Conservation (phyloP, 1,140 invertebrate genomes). For the Heliothis subflexa region DNA sequence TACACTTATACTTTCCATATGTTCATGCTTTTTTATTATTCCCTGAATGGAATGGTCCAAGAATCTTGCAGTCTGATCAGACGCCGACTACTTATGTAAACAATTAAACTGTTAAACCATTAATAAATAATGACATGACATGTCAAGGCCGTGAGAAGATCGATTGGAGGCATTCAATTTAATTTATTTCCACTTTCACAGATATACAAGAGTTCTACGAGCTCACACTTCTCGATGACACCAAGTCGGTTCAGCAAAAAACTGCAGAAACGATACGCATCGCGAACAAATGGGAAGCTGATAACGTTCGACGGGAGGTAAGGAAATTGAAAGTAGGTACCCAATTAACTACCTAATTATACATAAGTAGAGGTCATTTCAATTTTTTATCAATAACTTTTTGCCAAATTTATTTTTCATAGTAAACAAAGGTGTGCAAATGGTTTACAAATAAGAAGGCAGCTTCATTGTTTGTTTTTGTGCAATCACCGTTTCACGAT, state of each 20-base stretch:
- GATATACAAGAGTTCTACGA: constrained; percentile 99
- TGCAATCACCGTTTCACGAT: neutral
- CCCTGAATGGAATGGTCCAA: neutral
- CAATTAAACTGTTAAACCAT: neutral
- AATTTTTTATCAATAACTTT: neutral
- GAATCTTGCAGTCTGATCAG: neutral
- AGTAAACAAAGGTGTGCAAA: neutral
- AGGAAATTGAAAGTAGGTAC: constrained; percentile 44
- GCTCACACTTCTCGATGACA: constrained; percentile 97
- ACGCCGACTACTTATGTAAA: neutral
- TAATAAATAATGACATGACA: constrained; percentile 5
- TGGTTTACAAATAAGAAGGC: constrained; percentile 1
- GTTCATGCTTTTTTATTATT: neutral
- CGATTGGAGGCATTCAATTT: constrained; percentile 12
- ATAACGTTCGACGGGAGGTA: constrained; percentile 76
- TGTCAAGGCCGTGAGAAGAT: constrained; percentile 20
- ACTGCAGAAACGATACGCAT: constrained; percentile 97
- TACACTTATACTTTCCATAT: no score
- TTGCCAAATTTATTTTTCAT: neutral
- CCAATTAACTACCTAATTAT: neutral
- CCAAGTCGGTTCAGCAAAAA: constrained; percentile 97
- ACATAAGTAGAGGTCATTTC: neutral
- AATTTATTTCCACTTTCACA: constrained; percentile 86
- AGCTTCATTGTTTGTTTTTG: neutral
- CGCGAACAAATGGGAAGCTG: constrained; percentile 96